These are phyloP conservation scores for Drosophila barbarae DNA, from an alignment of 2,888 invertebrate genomes.

Conservation along the genomic window DNA sequence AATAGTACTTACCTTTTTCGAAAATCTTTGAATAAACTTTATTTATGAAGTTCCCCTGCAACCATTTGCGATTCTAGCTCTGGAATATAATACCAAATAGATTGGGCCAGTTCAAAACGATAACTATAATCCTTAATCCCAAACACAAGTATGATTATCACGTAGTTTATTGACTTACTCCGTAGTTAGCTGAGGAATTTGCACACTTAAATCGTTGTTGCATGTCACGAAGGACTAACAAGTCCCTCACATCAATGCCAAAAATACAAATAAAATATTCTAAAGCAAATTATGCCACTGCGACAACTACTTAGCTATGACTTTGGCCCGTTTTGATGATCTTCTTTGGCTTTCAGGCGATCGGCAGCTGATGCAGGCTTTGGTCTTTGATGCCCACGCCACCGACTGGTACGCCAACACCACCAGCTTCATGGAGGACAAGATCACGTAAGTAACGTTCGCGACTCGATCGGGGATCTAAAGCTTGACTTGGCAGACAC, in stretches of 20 bases:
- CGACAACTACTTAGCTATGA: neutral
- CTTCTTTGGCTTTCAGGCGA: slow-evolving; percentile 83
- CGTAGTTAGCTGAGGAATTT: slow-evolving; percentile 70
- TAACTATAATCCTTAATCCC: neutral
- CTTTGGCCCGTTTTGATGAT: slow-evolving; percentile 10
- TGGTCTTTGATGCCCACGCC: slow-evolving; percentile 93
- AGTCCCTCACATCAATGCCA: slow-evolving; percentile 2
- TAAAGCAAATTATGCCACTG: slow-evolving; percentile 9
- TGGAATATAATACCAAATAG: slow-evolving; percentile 9
- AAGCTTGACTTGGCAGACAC: slow-evolving; percentile 53
- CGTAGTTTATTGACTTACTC: slow-evolving; percentile 15
- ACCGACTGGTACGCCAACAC: slow-evolving; percentile 92
- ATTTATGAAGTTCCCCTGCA: neutral
- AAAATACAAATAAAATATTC: neutral
- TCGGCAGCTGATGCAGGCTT: slow-evolving; percentile 89
- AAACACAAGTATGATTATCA: slow-evolving; percentile 8
- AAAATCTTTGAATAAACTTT: neutral
- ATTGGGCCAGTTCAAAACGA: slow-evolving; percentile 18
- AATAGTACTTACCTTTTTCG: neutral
- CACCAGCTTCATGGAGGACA: slow-evolving; percentile 87
- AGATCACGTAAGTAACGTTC: slow-evolving; percentile 82
- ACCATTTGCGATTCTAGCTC: neutral
- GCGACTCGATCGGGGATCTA: neutral
- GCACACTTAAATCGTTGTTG: slow-evolving; percentile 52
- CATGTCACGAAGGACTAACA: slow-evolving; percentile 23